Evolutionary conservation across 2,888 invertebrate species (phyloP).

Genomic region (Callinectes sapidus): DNA sequence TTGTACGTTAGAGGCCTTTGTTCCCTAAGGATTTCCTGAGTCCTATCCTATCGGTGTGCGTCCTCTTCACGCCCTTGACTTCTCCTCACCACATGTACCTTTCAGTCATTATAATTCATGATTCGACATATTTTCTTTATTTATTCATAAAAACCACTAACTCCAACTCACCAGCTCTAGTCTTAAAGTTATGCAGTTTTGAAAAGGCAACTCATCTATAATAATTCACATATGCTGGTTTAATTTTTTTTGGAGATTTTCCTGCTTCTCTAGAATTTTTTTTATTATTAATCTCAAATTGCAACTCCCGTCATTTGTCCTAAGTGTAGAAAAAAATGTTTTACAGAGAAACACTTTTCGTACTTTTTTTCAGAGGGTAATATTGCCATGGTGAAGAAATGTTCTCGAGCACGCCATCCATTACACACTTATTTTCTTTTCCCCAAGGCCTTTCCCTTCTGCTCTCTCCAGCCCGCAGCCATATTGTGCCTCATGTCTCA

Average conservation of each 20-base stretch:
- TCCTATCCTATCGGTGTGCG: background rate
- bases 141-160: background rate
- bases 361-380: background rate
- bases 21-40: background rate
- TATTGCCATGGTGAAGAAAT: background rate
- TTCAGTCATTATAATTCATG: background rate
- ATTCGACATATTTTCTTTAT: background rate
- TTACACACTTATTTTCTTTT: slow-evolving; percentile 30
- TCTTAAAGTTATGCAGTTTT: background rate
- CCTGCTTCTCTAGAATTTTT: background rate
- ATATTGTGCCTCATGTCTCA: slow-evolving; percentile 65
- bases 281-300: background rate
- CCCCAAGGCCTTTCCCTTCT: slow-evolving; percentile 19
- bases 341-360: background rate
- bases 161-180: background rate
- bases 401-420: slow-evolving; percentile 16
- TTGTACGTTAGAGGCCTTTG: background rate
- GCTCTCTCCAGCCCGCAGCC: slow-evolving; percentile 31
- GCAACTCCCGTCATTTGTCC: background rate
- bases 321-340: background rate
- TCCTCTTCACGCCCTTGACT: background rate
- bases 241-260: background rate
- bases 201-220: background rate
- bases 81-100: background rate
- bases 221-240: background rate